A percentile compares a stretch with the other conserved stretches of the same genome.
phyloP scores from a whole-genome alignment of 2,888 invertebrate genomes.

The Sphaeridia pumilis region DNA sequence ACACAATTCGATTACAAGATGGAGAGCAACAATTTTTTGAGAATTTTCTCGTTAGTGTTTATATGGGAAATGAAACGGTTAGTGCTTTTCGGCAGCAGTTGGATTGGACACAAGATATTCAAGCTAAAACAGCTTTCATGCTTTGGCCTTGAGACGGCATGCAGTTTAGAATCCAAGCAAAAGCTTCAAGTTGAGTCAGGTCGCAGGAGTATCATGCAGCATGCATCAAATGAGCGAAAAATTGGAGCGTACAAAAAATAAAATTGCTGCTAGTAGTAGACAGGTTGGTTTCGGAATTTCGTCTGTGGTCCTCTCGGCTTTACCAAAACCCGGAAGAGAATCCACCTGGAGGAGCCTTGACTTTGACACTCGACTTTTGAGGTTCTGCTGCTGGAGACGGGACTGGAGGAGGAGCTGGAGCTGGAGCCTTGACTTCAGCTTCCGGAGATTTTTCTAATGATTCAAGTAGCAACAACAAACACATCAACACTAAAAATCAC shows the following conservation, averaged over 20 bases:
- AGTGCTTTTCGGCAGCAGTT: too few species aligned
- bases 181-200: too few species aligned
- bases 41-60: not conserved
- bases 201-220: not conserved
- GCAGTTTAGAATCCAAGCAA: too few species aligned
- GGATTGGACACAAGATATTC: too few species aligned
- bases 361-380: slow-evolving; percentile 35
- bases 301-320: slow-evolving; percentile 11
- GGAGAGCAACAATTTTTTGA: not conserved
- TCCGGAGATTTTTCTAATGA: slow-evolving; percentile 23
- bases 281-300: too few species aligned
- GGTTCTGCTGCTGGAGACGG: slow-evolving; percentile 39
- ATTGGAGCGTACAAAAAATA: too few species aligned
- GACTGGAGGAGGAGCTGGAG: slow-evolving; percentile 4
- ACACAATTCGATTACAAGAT: too few species aligned
- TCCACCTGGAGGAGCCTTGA: slow-evolving; percentile 39
- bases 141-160: too few species aligned
- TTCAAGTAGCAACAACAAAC: slow-evolving; percentile 13
- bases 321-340: slow-evolving; percentile 38
- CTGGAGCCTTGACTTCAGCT: not conserved
- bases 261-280: too few species aligned
- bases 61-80: not conserved
- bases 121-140: too few species aligned
- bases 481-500: not conserved
- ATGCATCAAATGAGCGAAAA: not conserved